These are phyloP conservation scores for Torymus auratus DNA, from an alignment of 2,888 invertebrate species.

Conservation along the genomic window DNA sequence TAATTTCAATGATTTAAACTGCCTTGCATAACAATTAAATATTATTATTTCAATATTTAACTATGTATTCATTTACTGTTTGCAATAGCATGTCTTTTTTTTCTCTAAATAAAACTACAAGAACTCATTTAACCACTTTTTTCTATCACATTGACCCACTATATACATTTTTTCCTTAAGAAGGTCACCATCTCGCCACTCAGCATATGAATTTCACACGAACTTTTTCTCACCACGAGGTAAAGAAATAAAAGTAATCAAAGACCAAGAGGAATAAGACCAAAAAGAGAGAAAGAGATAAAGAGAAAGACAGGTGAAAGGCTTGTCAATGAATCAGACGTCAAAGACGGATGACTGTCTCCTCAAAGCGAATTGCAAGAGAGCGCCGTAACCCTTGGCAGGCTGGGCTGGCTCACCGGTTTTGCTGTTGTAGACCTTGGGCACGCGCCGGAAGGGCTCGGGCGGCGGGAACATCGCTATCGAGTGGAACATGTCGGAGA, in stretches of 20 bases:
- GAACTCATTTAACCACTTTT: too few species aligned
- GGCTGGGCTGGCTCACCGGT: slow-evolving; percentile 76
- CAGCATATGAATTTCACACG: slow-evolving; percentile 34
- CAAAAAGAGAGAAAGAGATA: background rate
- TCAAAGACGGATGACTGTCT: slow-evolving; percentile 51
- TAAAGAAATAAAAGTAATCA: slow-evolving; percentile 3
- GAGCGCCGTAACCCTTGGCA: slow-evolving; percentile 11
- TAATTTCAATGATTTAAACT: too few species aligned
- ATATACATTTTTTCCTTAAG: too few species aligned
- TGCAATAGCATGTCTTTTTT: too few species aligned
- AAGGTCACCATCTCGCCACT: too few species aligned
- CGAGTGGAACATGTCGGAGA: slow-evolving; percentile 82
- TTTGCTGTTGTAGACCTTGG: slow-evolving; percentile 84
- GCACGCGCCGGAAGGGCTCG: slow-evolving; percentile 82
- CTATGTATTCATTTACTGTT: too few species aligned
- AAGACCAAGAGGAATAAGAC: background rate
- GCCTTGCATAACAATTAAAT: too few species aligned
- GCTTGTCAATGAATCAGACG: slow-evolving; percentile 22
- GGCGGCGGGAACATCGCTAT: slow-evolving; percentile 83
- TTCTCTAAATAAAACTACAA: too few species aligned
- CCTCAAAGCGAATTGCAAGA: slow-evolving; percentile 35
- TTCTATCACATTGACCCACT: too few species aligned
- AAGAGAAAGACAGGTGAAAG: too few species aligned
- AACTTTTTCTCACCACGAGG: slow-evolving; percentile 1
- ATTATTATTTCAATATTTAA: too few species aligned